Evolutionary conservation across 2,797 vertebrate genomes (phyloP), one percentile per base, ranked within the genome.

Genomic region (Eulemur mongoz): DNA sequence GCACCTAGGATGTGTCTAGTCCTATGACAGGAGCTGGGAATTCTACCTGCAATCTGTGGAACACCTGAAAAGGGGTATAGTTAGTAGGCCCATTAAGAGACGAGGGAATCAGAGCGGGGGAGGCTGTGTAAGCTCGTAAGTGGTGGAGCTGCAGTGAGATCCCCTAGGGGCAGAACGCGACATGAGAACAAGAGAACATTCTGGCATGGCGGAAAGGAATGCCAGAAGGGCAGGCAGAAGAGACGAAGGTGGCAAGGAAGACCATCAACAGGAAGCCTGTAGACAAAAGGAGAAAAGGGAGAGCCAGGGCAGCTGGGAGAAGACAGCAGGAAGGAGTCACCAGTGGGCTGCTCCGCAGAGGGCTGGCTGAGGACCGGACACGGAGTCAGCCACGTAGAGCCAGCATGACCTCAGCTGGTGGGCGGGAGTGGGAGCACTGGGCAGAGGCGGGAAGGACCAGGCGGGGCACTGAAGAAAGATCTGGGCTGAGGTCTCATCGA

Each of bases 401-500:
- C 65, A 2, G 6, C 0, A 4, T 14, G 43, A 15, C 25, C 67
- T 63, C 52, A 11, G 78, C 27, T 23, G 52, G 30, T 17, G 6
- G 27, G 17, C 12, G 45, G 35, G 78, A 11, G 43, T 7, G 1
- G 2, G 32, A 3, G 12, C 6, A 35, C 45, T 0, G 9, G 80
- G 23, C 63, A 2, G 76, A 10, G 14, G 4, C 3, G 2, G 54
- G 11, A 54, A 76, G 54, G 2, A 17, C 15, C 2, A 40, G 38
- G 11, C 1, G 12, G 65, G 38, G 7, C n/a, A 32, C 48, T 13
- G 30, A 23, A 59, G 87, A 32, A 81, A 23, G 48, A 14, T 25
- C 15, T 3, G 45, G 40, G 18, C 2, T 1, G 13, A 1, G 7
- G 54, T 38, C 59, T 57, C 18, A 0, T 0, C 6, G 27, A 2